phyloP scores from a whole-genome alignment of 1,140 invertebrate species.

The Lordiphosa stackelbergi region DNA sequence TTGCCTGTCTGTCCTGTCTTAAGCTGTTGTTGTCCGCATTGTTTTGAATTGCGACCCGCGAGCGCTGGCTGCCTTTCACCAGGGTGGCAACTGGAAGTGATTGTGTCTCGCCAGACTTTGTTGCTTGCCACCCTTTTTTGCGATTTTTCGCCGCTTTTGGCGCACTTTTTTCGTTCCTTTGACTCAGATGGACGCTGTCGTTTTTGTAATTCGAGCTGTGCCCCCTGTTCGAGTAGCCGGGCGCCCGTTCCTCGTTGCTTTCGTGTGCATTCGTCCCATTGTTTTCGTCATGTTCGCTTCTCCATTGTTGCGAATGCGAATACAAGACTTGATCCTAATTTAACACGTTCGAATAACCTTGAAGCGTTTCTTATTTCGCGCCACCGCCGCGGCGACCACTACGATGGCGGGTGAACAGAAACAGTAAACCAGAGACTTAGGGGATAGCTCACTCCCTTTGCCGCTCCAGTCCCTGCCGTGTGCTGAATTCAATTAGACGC shows the following conservation, averaged over 20 bases:
- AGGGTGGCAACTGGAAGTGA: constrained; percentile 53
- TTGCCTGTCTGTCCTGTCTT: constrained; percentile 50
- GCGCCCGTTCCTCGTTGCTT: constrained; percentile 54
- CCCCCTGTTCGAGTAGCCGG: constrained; percentile 47
- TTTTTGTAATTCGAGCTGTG: constrained; percentile 65
- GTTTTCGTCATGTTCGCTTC: constrained; percentile 68
- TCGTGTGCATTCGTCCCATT: constrained; percentile 62
- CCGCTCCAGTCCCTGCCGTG: constrained; percentile 16
- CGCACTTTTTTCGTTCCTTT: constrained; percentile 53
- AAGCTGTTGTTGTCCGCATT: constrained; percentile 41
- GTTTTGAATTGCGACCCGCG: constrained; percentile 50
- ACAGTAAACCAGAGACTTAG: constrained; percentile 19
- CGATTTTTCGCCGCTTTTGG: constrained; percentile 52
- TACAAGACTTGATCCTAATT: constrained; percentile 65
- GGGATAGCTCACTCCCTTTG: constrained; percentile 21
- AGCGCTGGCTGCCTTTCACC: constrained; percentile 46
- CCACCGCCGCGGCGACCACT: constrained; percentile 42
- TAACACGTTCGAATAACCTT: constrained; percentile 75
- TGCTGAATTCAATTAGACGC: constrained; percentile 64
- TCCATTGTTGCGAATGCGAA: constrained; percentile 58
- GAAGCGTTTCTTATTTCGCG: constrained; percentile 74
- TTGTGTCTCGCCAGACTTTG: constrained; percentile 42
- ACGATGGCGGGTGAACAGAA: constrained; percentile 18
- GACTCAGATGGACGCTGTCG: constrained; percentile 48
- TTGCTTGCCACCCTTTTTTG: constrained; percentile 56